phyloP scores from a whole-genome alignment of 2,113 vertebrate species.

The Callocephalon fimbriatum region DNA sequence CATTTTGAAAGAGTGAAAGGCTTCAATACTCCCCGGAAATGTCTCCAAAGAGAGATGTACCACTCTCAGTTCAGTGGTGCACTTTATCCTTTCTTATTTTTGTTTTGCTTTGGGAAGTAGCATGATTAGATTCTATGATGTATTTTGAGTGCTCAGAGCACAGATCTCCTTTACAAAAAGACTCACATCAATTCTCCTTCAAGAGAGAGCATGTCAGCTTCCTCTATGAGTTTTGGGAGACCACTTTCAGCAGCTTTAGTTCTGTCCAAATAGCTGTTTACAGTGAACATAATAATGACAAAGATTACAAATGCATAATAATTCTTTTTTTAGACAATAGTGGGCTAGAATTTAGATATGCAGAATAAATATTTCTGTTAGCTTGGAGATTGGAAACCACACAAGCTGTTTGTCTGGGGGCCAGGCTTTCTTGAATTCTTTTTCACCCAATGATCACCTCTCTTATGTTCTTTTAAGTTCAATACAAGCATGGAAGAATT shows the following conservation, averaged over 20 bases:
- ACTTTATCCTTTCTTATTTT: neutral
- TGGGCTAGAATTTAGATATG: neutral
- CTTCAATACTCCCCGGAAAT: rapidly evolving
- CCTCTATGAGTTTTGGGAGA: slow-evolving; percentile 40
- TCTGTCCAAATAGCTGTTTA: slow-evolving; percentile 36
- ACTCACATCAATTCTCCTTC: slow-evolving; percentile 48
- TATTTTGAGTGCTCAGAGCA: slow-evolving; percentile 39
- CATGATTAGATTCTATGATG: slow-evolving; percentile 53
- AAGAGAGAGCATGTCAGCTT: slow-evolving; percentile 35
- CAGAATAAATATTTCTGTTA: neutral
- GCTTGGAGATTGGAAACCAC: neutral
- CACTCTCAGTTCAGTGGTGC: neutral
- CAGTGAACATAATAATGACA: slow-evolving; percentile 14
- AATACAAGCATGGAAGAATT: neutral
- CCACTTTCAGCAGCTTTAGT: slow-evolving; percentile 12
- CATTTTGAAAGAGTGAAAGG: no score
- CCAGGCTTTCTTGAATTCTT: neutral
- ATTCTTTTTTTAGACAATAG: neutral
- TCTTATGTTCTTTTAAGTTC: neutral
- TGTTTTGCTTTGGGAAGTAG: slow-evolving; percentile 17
- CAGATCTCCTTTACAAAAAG: slow-evolving; percentile 54
- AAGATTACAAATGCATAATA: neutral
- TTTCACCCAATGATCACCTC: neutral
- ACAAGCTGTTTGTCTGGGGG: neutral
- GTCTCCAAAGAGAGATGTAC: neutral